A percentile compares a stretch with the other conserved stretches of the same genome.
Conservation (phyloP, 1,140 invertebrate genomes). For the Brachionus angularis region DNA sequence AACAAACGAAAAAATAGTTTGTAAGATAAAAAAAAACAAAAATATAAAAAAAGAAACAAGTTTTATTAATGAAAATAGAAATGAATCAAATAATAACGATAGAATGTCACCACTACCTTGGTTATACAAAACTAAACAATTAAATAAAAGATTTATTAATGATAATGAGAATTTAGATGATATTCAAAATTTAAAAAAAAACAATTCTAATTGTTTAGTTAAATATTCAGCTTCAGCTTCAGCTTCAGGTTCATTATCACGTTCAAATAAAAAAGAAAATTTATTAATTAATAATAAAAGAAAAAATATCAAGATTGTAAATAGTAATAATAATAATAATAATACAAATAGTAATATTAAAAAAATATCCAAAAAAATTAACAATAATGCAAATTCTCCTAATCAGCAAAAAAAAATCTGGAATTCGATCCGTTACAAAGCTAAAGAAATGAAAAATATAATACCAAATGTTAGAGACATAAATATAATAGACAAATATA, state of each 20-base stretch:
- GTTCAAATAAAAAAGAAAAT: no score
- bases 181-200: conserved; percentile 44
- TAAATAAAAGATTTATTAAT: not conserved
- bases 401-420: not conserved
- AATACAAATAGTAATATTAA: conserved; percentile 48
- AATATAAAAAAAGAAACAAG: conserved; percentile 18
- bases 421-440: conserved; percentile 45
- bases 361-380: conserved; percentile 46
- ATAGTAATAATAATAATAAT: no score
- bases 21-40: not conserved
- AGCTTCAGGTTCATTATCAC: no score
- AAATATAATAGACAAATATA: conserved; percentile 93
- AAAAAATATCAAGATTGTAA: conserved; percentile 48
- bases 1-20: not conserved
- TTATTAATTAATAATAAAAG: no score
- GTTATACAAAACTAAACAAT: not conserved
- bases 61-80: not conserved
- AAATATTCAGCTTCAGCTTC: conserved; percentile 48
- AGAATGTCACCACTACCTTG: conserved; percentile 42
- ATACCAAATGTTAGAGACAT: conserved; percentile 92
- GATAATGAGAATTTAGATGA: not conserved
- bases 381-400: conserved; percentile 48
- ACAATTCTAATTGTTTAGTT: conserved; percentile 49
- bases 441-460: conserved; percentile 51
- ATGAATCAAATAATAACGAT: not conserved